These are phyloP conservation scores for Atethmia centrago DNA, from an alignment of 2,888 invertebrate species.

Conservation along the genomic window DNA sequence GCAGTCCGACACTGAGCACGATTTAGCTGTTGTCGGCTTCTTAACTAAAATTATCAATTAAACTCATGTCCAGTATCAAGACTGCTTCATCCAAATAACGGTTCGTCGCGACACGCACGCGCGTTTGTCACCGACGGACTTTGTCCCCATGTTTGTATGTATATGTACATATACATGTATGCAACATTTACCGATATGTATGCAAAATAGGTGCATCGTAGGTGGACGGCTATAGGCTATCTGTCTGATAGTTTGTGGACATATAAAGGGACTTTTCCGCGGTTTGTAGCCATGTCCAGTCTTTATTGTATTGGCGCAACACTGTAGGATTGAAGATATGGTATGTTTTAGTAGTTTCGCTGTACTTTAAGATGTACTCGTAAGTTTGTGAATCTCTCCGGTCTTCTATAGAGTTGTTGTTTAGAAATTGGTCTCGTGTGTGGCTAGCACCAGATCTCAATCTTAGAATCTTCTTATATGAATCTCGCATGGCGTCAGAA, in stretches of 20 bases:
- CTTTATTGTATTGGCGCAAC: background rate
- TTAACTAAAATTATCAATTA: background rate
- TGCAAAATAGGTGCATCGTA: constrained; percentile 60
- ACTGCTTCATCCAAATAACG: constrained; percentile 63
- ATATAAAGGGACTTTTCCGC: background rate
- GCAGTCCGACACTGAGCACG: too few species aligned
- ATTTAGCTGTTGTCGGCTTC: too few species aligned
- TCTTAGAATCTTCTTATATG: too few species aligned
- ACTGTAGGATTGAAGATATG: background rate
- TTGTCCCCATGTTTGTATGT: constrained; percentile 30
- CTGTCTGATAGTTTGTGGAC: constrained; percentile 34
- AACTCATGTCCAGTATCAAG: constrained; percentile 66
- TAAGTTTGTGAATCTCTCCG: too few species aligned
- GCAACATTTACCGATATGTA: constrained; percentile 63
- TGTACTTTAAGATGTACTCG: too few species aligned
- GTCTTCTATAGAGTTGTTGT: too few species aligned
- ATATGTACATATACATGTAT: constrained; percentile 28
- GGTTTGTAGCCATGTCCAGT: too few species aligned
- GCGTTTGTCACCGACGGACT: constrained; percentile 53
- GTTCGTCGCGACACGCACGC: constrained; percentile 75
- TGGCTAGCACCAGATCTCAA: too few species aligned
- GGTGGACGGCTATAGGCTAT: constrained; percentile 36
- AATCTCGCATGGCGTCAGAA: too few species aligned
- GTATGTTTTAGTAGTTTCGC: too few species aligned
- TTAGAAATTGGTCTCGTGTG: too few species aligned